Percentiles rank a stretch among this genome's conserved stretches.
Evolutionary conservation across 2,113 vertebrate species (phyloP).

Genomic region (Cepphus grylle): DNA sequence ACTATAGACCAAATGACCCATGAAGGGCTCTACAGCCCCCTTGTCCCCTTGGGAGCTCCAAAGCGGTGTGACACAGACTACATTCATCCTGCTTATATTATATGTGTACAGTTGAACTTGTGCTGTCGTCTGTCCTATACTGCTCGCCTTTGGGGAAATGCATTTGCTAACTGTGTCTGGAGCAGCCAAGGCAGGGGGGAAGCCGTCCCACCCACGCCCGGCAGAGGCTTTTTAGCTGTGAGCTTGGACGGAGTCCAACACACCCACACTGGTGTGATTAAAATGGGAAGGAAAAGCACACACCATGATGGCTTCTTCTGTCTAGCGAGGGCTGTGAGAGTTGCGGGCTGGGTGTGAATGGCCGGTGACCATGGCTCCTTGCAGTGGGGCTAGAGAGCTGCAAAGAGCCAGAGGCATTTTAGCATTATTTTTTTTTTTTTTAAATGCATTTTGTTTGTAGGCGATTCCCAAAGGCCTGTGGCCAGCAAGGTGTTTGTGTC

Average conservation of each 20-base stretch:
- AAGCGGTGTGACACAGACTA: fast-evolving
- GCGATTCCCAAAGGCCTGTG: neutral
- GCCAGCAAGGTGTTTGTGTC: neutral
- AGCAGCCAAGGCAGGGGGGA: neutral
- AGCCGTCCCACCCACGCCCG: neutral
- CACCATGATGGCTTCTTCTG: neutral
- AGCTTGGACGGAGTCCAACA: conserved; percentile 16
- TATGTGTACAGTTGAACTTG: neutral
- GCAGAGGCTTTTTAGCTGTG: neutral
- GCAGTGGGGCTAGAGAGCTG: neutral
- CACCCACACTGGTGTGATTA: neutral
- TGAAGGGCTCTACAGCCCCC: neutral
- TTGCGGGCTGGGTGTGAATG: neutral
- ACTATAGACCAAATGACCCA: neutral
- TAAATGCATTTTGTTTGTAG: neutral
- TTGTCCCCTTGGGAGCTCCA: neutral
- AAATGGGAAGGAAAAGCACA: neutral
- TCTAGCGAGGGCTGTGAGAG: neutral
- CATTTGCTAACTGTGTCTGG: neutral
- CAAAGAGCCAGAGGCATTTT: neutral
- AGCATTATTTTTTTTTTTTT: neutral
- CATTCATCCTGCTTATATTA: neutral
- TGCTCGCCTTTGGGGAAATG: neutral
- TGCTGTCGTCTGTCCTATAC: fast-evolving
- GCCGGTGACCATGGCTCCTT: neutral